A percentile compares a stretch with the other conserved stretches of the same genome.
phyloP scores from a whole-genome alignment of 2,113 vertebrate species.

The Prionailurus bengalensis region DNA sequence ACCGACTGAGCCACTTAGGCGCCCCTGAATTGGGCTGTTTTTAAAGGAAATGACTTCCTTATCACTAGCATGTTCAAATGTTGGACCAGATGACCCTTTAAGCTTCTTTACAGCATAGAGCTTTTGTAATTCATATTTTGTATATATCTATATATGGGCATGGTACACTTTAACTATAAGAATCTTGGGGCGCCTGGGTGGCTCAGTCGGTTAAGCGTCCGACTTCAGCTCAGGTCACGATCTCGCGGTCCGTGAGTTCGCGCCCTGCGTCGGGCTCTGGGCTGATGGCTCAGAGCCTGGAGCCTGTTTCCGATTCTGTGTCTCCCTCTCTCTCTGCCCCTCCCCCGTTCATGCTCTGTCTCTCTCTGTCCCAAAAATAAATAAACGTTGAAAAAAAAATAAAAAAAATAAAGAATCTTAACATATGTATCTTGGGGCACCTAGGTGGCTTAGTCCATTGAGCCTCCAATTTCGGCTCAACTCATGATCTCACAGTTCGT shows the following conservation, averaged over 20 bases:
- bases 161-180: background rate
- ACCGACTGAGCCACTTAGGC: too few species aligned
- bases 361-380: too few species aligned
- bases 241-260: too few species aligned
- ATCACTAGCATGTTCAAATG: background rate
- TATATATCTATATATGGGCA: background rate
- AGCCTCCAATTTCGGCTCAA: background rate
- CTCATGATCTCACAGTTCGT: background rate
- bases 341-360: too few species aligned
- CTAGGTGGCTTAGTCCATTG: background rate
- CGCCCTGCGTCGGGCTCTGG: too few species aligned
- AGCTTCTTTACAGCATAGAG: background rate
- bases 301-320: too few species aligned
- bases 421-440: background rate
- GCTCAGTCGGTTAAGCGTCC: too few species aligned
- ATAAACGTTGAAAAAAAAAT: too few species aligned
- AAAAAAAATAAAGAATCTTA: background rate
- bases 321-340: too few species aligned
- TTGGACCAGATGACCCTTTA: background rate
- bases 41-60: conserved; percentile 26
- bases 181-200: background rate
- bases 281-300: too few species aligned
- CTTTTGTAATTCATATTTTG: conserved; percentile 6
- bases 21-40: background rate
- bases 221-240: too few species aligned